phyloP scores from a whole-genome alignment of 1,140 invertebrate species.

The Trichomalopsis sarcophagae region DNA sequence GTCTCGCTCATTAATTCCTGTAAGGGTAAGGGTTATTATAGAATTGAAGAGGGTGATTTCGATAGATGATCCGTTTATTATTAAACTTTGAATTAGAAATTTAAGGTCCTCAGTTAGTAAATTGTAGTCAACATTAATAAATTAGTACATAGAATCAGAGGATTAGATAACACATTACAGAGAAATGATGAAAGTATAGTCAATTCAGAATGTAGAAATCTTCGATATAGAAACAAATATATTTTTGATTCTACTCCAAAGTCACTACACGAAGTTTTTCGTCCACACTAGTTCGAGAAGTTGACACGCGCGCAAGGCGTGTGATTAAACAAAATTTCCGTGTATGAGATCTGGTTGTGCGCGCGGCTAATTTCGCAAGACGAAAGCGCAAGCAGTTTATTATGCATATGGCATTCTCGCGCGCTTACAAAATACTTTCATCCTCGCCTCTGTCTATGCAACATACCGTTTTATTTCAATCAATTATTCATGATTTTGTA shows the following conservation, averaged over 20 bases:
- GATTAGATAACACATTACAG: not conserved
- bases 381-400: constrained; percentile 36
- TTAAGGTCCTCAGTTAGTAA: too few relatives aligned
- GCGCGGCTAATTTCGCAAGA: constrained; percentile 45
- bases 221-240: not conserved
- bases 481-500: constrained; percentile 31
- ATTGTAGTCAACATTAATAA: too few relatives aligned
- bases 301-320: not conserved
- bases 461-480: constrained; percentile 30
- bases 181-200: not conserved
- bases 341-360: constrained; percentile 29
- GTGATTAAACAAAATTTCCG: constrained; percentile 28
- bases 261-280: not conserved
- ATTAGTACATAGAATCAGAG: not conserved
- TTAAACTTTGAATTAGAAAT: too few relatives aligned
- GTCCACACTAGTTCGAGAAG: not conserved
- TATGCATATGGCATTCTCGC: constrained; percentile 10
- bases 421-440: constrained; percentile 40
- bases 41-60: too few relatives aligned
- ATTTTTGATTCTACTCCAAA: not conserved
- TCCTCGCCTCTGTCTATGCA: not conserved
- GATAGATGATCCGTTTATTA: too few relatives aligned
- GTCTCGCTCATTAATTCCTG: constrained; percentile 64
- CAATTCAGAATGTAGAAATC: not conserved
- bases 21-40: not conserved